Conservation (phyloP, 2,888 invertebrate genomes). For the Ctenicera cuprea region DNA sequence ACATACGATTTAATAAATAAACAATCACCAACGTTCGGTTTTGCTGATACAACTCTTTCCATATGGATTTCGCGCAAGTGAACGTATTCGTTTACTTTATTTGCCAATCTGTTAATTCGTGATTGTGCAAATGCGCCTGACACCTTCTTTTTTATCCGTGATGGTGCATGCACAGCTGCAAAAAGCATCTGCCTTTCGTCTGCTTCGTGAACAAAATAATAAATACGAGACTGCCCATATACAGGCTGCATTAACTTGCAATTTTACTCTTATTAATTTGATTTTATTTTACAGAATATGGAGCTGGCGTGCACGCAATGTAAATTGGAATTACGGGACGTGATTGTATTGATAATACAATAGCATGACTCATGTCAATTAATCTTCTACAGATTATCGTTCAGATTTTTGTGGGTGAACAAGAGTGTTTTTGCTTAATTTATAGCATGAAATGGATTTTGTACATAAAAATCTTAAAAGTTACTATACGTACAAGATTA, state of each 20-base stretch:
- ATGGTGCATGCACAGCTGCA: conserved; percentile 3
- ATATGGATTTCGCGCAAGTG: conserved; percentile 2
- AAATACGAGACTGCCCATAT: conserved; percentile 14
- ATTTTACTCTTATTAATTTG: conserved; percentile 17
- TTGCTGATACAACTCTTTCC: conserved; percentile 4
- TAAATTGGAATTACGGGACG: conserved; percentile 10
- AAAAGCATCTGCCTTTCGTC: conserved; percentile 22
- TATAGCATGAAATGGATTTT: too few species aligned
- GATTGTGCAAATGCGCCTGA: conserved; percentile 15
- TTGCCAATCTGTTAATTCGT: conserved; percentile 7
- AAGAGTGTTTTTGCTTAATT: too few species aligned
- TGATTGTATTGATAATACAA: conserved; percentile 19
- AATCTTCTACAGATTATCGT: background rate
- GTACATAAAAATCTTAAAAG: too few species aligned
- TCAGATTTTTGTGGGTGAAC: background rate
- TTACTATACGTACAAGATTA: too few species aligned
- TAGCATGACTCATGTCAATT: background rate
- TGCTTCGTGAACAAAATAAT: conserved; percentile 20
- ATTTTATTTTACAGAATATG: conserved; percentile 9
- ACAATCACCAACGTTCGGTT: background rate
- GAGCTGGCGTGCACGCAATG: conserved; percentile 14
- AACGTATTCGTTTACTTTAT: background rate
- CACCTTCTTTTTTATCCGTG: conserved; percentile 11
- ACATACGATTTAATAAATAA: background rate
- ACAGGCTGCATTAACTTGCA: conserved; percentile 11